Evolutionary conservation across 2,888 invertebrate genomes (phyloP).

Genomic region (Lottia scabra): DNA sequence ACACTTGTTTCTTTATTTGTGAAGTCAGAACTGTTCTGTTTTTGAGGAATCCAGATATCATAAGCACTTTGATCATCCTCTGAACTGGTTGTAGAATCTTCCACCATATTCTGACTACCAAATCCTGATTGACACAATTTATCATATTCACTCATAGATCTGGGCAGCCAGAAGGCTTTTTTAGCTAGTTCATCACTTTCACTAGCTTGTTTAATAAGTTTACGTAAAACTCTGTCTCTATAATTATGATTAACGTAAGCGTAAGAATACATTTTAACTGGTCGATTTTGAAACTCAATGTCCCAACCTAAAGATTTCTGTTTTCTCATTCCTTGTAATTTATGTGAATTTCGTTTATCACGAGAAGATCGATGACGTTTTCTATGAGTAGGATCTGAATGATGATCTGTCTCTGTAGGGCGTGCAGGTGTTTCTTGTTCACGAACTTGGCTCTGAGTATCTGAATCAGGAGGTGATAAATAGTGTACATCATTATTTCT

Average conservation of each 20-base stretch:
- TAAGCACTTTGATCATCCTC: slow-evolving; percentile 56
- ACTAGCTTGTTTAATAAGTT: slow-evolving; percentile 52
- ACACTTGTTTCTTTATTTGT: slow-evolving; percentile 66
- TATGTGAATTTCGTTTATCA: slow-evolving; percentile 43
- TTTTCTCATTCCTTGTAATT: slow-evolving; percentile 42
- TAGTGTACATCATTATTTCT: slow-evolving; percentile 12
- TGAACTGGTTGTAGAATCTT: slow-evolving; percentile 52
- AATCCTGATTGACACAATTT: slow-evolving; percentile 34
- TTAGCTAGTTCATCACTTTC: slow-evolving; percentile 43
- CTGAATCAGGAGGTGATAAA: slow-evolving; percentile 43
- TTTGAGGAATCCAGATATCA: slow-evolving; percentile 61
- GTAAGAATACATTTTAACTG: slow-evolving; percentile 52
- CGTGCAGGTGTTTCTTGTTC: slow-evolving; percentile 29
- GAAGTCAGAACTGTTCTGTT: slow-evolving; percentile 44
- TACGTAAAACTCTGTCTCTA: slow-evolving; percentile 56
- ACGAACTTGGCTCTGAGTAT: slow-evolving; percentile 41
- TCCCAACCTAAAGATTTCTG: slow-evolving; percentile 60
- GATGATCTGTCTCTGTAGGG: slow-evolving; percentile 57
- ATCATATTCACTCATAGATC: slow-evolving; percentile 49
- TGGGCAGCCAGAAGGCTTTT: slow-evolving; percentile 55
- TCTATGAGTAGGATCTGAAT: slow-evolving; percentile 57
- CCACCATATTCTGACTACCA: slow-evolving; percentile 39
- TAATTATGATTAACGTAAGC: slow-evolving; percentile 63
- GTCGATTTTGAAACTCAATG: slow-evolving; percentile 51
- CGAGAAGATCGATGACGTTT: slow-evolving; percentile 40